phyloP scores from a whole-genome alignment of 2,797 vertebrate species.

The Semotilus atromaculatus region DNA sequence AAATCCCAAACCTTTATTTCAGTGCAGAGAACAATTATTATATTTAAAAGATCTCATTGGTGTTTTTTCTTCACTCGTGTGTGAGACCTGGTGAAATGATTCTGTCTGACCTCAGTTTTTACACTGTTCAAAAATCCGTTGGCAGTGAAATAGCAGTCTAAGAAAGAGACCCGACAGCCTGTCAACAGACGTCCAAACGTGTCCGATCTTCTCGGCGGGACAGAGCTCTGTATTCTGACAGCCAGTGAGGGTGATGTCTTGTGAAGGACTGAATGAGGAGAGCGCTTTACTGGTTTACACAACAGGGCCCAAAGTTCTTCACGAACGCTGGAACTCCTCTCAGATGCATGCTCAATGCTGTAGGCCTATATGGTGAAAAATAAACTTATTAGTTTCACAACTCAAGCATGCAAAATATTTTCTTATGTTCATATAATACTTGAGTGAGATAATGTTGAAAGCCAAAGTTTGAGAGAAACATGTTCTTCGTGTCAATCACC shows the following conservation, averaged over 20 bases:
- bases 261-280: not conserved
- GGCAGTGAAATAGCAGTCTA: conserved; percentile 12
- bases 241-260: not conserved
- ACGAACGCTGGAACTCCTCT: not conserved
- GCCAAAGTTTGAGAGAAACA: not conserved
- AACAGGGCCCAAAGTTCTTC: not conserved
- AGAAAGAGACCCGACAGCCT: conserved; percentile 2
- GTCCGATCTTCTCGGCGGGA: conserved; percentile 6
- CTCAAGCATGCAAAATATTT: not conserved
- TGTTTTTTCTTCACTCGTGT: not conserved
- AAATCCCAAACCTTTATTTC: not conserved
- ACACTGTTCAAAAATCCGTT: not conserved
- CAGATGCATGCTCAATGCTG: not conserved
- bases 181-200: conserved; percentile 6
- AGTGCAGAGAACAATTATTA: not conserved
- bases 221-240: not conserved
- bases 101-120: not conserved
- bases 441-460: not conserved
- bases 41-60: not conserved
- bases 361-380: too few species aligned
- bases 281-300: not conserved
- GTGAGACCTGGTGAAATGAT: not conserved
- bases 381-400: not conserved
- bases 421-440: not conserved
- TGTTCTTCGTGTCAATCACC: not conserved